Base-by-base conservation (phyloP, 1,140 invertebrate genomes). In the Leptopilina clavipes region DNA sequence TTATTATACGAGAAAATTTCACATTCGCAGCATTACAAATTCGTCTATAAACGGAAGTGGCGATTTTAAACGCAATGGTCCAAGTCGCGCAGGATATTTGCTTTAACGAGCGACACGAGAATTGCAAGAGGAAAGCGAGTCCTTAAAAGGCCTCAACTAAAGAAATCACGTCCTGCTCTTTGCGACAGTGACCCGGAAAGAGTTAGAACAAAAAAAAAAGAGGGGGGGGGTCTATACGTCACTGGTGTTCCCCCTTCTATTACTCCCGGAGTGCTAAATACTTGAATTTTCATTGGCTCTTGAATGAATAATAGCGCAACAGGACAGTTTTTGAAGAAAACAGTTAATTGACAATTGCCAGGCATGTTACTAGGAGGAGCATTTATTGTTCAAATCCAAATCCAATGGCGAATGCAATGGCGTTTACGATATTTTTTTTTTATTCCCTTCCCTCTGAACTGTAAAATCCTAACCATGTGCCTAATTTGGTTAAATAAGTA, bases 81-180 rank as follows among this genome's bases (percentile, higher is more conserved):
- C 74, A 52, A n/a, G 31, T 75, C 80, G 79, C 80, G 78, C 84
- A 87, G 87, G 87, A 89, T 86, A 85, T 87, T 83, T 88, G 88
- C 83, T 89, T 86, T 85, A 85, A 88, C 76, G 77, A 75, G 71
- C 44, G 70, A 40, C 37, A 70, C 75, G 43, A 44, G 56, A 37
- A 75, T 14, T 65, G 74, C 72, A 76, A 81, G 77, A 71, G 72
- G 73, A 79, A 75, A 83, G 56, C 74, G 76, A 76, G 31, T 81
- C 77, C 80, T 25, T 79, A 78, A 74, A 80, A 31, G 75, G 79
- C 78, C 48, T 81, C 37, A 40, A 80, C 81, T 80, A 52, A 72
- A 79, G 82, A 80, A 81, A 82, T 85, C 84, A 85, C 84, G 83
- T 85, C 84, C 84, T 84, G 80, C 70, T 75, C 59, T 79, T n/a